A percentile compares a stretch with the other conserved stretches of the same genome.
These are phyloP conservation scores for Drosophila funebris DNA, from an alignment of 1,140 invertebrate genomes.

Conservation along the genomic window DNA sequence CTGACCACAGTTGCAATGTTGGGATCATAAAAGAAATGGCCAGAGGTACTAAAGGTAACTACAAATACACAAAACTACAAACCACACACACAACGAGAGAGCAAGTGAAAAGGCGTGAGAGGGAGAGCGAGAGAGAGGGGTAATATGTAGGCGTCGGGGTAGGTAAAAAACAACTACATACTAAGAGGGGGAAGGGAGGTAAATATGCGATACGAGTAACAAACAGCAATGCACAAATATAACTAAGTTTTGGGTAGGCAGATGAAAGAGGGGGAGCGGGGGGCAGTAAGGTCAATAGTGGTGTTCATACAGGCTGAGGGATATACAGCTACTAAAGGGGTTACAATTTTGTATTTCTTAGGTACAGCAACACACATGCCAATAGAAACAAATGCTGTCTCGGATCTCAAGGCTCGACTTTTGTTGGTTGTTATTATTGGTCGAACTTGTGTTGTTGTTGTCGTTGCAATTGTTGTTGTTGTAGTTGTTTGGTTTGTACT, in stretches of 20 bases:
- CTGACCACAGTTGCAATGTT: slow-evolving; percentile 49
- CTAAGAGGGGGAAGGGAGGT: too few species aligned
- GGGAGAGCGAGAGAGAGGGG: not conserved
- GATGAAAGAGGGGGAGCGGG: not conserved
- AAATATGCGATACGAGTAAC: slow-evolving; percentile 38
- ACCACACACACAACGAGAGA: slow-evolving; percentile 38
- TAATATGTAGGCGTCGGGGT: not conserved
- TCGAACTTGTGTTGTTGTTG: slow-evolving; percentile 10
- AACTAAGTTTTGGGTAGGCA: slow-evolving; percentile 26
- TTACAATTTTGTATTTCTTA: not conserved
- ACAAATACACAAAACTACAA: slow-evolving; percentile 58
- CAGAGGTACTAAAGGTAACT: slow-evolving; percentile 66
- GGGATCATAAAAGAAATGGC: slow-evolving; percentile 76
- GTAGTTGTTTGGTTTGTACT: slow-evolving; percentile 22
- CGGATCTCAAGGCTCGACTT: slow-evolving; percentile 17
- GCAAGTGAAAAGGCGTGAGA: slow-evolving; percentile 11
- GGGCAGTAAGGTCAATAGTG: not conserved
- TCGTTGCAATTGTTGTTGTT: slow-evolving; percentile 28
- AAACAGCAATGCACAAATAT: slow-evolving; percentile 58
- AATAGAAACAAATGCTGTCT: slow-evolving; percentile 45
- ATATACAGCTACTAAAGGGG: slow-evolving; percentile 10
- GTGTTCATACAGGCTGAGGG: slow-evolving; percentile 7
- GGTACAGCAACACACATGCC: slow-evolving; percentile 47
- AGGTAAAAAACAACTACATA: slow-evolving; percentile 13
- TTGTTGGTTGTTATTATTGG: not conserved